A percentile compares a stretch with the other conserved stretches of the same genome.
Evolutionary conservation across 2,888 invertebrate genomes (phyloP).

Genomic region (Mythimna albipuncta): DNA sequence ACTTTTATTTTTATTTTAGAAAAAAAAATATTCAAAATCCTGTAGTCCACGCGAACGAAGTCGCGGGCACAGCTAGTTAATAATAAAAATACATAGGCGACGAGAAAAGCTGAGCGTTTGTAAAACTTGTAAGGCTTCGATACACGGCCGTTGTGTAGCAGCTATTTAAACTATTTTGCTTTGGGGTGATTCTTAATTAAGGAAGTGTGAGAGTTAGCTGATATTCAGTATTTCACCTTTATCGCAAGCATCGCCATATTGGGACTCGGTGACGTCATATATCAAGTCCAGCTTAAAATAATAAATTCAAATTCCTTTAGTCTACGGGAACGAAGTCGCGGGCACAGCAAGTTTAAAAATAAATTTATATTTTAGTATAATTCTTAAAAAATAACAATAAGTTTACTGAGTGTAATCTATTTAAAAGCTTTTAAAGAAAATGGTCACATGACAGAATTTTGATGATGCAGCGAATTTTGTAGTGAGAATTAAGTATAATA

Average conservation of each 20-base stretch:
- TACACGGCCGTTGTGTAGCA: not conserved
- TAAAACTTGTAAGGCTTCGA: constrained; percentile 22
- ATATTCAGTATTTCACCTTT: no score
- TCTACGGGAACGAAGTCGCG: no score
- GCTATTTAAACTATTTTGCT: constrained; percentile 29
- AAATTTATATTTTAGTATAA: not conserved
- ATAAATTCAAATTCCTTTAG: no score
- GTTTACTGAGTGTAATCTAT: not conserved
- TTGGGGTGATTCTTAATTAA: constrained; percentile 23
- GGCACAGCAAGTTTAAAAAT: not conserved
- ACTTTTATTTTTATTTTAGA: no score
- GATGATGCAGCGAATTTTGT: constrained; percentile 18
- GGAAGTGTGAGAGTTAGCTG: no score
- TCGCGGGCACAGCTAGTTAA: not conserved
- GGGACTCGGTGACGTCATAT: no score
- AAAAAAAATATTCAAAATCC: no score
- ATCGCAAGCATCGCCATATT: no score
- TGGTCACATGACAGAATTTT: not conserved
- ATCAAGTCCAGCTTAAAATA: no score
- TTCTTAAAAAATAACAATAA: not conserved
- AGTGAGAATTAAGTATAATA: constrained; percentile 17
- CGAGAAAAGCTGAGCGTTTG: not conserved
- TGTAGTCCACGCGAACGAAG: no score
- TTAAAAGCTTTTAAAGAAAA: constrained; percentile 2
- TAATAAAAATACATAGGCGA: not conserved